These are phyloP conservation scores for Phoxinus dragarum DNA, from an alignment of 2,797 vertebrate genomes.

Conservation along the genomic window DNA sequence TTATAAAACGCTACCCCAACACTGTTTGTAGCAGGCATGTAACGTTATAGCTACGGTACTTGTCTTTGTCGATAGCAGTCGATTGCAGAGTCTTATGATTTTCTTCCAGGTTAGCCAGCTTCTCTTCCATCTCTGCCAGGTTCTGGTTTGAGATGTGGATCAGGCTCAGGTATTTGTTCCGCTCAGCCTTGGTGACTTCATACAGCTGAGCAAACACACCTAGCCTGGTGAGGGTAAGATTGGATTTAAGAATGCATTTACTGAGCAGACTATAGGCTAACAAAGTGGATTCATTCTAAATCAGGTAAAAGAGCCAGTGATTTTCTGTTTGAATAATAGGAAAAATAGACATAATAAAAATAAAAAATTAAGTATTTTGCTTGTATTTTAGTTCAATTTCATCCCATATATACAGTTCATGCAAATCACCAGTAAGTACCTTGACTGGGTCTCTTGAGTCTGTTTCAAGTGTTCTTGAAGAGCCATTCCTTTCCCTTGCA, in stretches of 20 bases:
- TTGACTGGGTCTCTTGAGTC: slow-evolving; percentile 73
- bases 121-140: slow-evolving; percentile 78
- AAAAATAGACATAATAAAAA: slow-evolving; percentile 2
- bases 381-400: neutral
- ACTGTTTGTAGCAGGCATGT: neutral
- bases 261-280: neutral
- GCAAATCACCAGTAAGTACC: slow-evolving; percentile 69
- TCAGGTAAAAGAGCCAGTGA: neutral
- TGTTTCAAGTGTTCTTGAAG: slow-evolving; percentile 83
- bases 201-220: slow-evolving; percentile 78
- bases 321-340: neutral
- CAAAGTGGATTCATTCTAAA: slow-evolving; percentile 1
- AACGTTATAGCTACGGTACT: slow-evolving; percentile 69
- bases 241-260: neutral
- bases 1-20: neutral
- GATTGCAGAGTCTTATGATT: slow-evolving; percentile 83
- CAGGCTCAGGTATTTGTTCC: slow-evolving; percentile 83
- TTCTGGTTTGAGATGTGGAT: slow-evolving; percentile 81
- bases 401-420: neutral
- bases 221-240: slow-evolving; percentile 73
- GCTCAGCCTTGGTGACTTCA: slow-evolving; percentile 81
- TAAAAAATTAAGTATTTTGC: neutral
- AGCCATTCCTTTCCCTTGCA: slow-evolving; percentile 84
- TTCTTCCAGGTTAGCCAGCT: slow-evolving; percentile 81
- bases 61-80: slow-evolving; percentile 78